Evolutionary conservation across 2,888 invertebrate genomes (phyloP).

Genomic region (Thysanoteuthis rhombus): DNA sequence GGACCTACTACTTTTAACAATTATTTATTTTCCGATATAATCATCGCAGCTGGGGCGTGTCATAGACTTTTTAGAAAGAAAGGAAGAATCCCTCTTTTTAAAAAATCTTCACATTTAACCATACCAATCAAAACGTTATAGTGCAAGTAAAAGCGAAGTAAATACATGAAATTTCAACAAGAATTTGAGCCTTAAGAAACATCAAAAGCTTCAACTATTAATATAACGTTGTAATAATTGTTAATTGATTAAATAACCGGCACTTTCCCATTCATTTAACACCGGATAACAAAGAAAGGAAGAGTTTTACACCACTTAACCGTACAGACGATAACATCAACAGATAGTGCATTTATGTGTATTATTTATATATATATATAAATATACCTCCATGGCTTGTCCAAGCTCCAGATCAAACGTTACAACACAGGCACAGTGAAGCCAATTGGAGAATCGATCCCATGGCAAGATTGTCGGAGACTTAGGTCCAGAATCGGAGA

Average conservation of each 20-base stretch:
- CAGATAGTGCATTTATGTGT: conserved; percentile 21
- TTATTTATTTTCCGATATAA: not conserved
- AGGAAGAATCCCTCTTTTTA: not conserved
- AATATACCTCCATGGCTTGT: conserved; percentile 89
- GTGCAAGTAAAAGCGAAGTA: not conserved
- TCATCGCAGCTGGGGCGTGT: not conserved
- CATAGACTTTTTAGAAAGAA: not conserved
- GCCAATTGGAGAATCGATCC: conserved; percentile 82
- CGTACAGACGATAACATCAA: conserved; percentile 21
- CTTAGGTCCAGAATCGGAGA: conserved; percentile 41
- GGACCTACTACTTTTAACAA: not conserved
- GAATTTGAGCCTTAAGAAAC: not conserved
- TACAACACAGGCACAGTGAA: conserved; percentile 96
- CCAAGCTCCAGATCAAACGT: conserved; percentile 98
- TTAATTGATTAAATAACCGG: not conserved
- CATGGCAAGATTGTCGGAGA: conserved; percentile 66
- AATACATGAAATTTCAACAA: not conserved
- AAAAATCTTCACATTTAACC: not conserved
- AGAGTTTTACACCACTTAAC: not conserved
- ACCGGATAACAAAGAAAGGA: not conserved
- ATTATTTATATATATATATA: not conserved
- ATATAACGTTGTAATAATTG: not conserved
- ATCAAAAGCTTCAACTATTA: not conserved
- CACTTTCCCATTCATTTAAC: not conserved
- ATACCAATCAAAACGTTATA: not conserved